These are phyloP conservation scores for Heliconius cydno DNA, from an alignment of 2,888 invertebrate species.

Conservation along the genomic window DNA sequence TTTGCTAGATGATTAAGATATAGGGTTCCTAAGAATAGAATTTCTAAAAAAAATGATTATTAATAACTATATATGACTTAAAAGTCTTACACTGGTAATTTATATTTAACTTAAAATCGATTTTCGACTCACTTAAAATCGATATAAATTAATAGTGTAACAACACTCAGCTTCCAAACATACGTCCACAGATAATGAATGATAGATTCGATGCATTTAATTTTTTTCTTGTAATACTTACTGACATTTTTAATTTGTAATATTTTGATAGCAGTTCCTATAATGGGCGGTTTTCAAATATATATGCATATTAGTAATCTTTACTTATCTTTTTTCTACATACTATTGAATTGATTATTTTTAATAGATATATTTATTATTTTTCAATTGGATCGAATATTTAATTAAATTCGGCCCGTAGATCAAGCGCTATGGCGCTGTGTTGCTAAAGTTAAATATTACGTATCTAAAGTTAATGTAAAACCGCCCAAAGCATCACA, in stretches of 20 bases:
- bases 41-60: conserved; percentile 33
- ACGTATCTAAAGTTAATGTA: conserved; percentile 48
- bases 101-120: neutral
- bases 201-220: conserved; percentile 60
- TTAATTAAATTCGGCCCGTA: conserved; percentile 65
- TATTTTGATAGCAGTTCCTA: conserved; percentile 44
- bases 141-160: conserved; percentile 14
- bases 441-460: conserved; percentile 67
- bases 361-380: neutral
- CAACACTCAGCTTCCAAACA: conserved; percentile 44
- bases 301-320: neutral
- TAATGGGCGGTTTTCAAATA: conserved; percentile 29
- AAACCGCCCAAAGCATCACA: conserved; percentile 2
- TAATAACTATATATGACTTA: conserved; percentile 1
- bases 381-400: conserved; percentile 54
- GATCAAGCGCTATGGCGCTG: conserved; percentile 65
- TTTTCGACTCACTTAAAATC: neutral
- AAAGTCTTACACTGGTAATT: conserved; percentile 5
- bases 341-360: neutral
- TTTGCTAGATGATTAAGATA: conserved; percentile 46
- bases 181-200: conserved; percentile 57
- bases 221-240: conserved; percentile 39
- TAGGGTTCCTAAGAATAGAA: conserved; percentile 51
- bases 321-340: neutral
- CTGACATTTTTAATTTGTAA: conserved; percentile 26